Evolutionary conservation across 2,797 vertebrate species (phyloP).

Genomic region (Poeciliopsis presidionis): DNA sequence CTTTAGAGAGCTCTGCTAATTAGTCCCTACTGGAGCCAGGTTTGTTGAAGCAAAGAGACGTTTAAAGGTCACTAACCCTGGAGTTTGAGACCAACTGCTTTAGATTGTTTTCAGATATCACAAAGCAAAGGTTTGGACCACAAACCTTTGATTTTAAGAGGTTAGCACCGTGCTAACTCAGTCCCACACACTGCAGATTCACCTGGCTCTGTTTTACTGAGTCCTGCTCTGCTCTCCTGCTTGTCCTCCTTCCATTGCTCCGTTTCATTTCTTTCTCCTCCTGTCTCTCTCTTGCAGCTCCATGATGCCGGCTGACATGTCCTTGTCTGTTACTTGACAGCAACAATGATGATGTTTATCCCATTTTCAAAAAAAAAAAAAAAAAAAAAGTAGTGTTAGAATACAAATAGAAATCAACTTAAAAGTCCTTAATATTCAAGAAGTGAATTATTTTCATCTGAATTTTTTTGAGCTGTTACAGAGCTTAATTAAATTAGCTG

Average conservation of each 20-base stretch:
- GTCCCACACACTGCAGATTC: not conserved
- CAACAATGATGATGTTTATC: not conserved
- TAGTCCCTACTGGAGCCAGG: no score
- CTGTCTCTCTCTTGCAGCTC: not conserved
- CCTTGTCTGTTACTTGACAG: not conserved
- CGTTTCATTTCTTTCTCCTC: not conserved
- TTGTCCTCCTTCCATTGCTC: not conserved
- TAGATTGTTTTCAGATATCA: not conserved
- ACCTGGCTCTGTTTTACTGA: not conserved
- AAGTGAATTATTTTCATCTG: not conserved
- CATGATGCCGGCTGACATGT: not conserved
- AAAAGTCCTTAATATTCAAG: not conserved
- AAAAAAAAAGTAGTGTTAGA: not conserved
- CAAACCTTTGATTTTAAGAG: no score
- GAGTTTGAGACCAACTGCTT: no score
- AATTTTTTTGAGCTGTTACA: not conserved
- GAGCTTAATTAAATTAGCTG: not conserved
- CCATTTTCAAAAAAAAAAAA: not conserved
- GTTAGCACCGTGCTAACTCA: not conserved
- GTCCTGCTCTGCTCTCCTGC: not conserved
- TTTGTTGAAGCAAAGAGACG: no score
- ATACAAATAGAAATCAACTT: not conserved
- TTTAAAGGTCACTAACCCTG: no score
- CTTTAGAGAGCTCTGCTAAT: no score
- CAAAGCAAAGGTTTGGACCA: not conserved